Evolutionary conservation across 2,888 invertebrate genomes (phyloP).

Genomic region (Hypomecis punctinalis): DNA sequence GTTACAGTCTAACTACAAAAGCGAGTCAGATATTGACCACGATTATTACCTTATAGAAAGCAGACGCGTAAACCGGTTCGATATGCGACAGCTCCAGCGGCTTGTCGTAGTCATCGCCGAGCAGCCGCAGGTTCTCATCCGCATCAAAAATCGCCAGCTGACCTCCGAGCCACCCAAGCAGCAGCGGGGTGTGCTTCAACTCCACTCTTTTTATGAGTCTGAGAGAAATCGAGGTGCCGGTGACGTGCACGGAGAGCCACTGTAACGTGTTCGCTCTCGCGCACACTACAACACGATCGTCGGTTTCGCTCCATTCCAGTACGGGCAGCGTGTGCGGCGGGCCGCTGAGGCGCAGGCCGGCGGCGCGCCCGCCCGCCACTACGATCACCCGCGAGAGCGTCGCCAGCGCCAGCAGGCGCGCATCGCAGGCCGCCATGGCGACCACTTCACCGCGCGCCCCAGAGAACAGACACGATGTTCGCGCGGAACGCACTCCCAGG

Average conservation of each 20-base stretch:
- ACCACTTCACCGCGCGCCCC: constrained; percentile 96
- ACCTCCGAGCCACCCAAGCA: constrained; percentile 90
- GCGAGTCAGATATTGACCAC: neutral
- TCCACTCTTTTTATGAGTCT: constrained; percentile 88
- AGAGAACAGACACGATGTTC: constrained; percentile 97
- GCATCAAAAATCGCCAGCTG: constrained; percentile 94
- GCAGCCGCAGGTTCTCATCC: constrained; percentile 92
- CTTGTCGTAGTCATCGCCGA: constrained; percentile 96
- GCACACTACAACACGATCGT: constrained; percentile 95
- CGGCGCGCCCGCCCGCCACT: constrained; percentile 75
- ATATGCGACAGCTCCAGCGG: constrained; percentile 92
- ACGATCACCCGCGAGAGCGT: constrained; percentile 93
- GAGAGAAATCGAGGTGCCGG: constrained; percentile 79
- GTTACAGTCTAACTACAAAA: neutral
- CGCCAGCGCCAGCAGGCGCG: constrained; percentile 93
- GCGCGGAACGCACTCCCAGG: constrained; percentile 94
- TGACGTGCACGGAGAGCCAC: constrained; percentile 90
- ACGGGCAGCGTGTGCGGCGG: constrained; percentile 93
- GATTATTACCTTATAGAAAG: constrained; percentile 89
- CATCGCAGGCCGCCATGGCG: constrained; percentile 75
- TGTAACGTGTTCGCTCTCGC: constrained; percentile 93
- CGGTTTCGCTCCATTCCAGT: constrained; percentile 91
- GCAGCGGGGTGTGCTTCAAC: constrained; percentile 87
- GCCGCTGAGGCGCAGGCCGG: constrained; percentile 87
- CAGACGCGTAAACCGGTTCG: constrained; percentile 93